phyloP scores from a whole-genome alignment of 2,113 vertebrate genomes.

The Tetrao urogallus region DNA sequence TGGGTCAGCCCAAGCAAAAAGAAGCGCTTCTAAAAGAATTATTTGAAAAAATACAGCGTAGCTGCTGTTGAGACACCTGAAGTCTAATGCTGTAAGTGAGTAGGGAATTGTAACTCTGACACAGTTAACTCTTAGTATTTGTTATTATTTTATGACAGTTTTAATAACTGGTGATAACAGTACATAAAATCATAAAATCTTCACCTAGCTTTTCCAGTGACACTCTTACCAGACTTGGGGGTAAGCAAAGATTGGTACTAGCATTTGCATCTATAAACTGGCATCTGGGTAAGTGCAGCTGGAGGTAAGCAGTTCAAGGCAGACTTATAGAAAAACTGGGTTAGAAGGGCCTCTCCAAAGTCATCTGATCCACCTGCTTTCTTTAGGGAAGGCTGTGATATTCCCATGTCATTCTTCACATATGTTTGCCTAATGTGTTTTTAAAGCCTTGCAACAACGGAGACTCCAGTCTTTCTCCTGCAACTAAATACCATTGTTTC shows the following conservation, averaged over 20 bases:
- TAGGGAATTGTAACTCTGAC: not conserved
- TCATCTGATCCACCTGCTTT: not conserved
- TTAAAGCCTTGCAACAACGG: not conserved
- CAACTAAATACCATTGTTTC: not conserved
- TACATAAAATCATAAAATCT: not conserved
- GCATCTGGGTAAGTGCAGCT: not conserved
- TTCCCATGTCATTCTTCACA: not conserved
- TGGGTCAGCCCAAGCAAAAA: not conserved
- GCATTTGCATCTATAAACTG: not conserved
- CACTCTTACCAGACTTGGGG: not conserved
- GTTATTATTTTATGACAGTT: not conserved
- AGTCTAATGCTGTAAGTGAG: not conserved
- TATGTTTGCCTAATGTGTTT: not conserved
- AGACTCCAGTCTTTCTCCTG: not conserved
- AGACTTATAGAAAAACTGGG: not conserved
- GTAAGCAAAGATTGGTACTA: not conserved
- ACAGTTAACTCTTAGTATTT: not conserved
- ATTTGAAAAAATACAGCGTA: not conserved
- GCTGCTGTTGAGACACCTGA: not conserved
- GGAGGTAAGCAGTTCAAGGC: not conserved
- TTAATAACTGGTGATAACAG: not conserved
- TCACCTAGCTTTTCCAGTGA: conserved; percentile 8
- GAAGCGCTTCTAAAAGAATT: not conserved
- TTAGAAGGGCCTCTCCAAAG: not conserved
- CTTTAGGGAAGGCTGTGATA: not conserved